Evolutionary conservation across 2,888 invertebrate species (phyloP), one percentile per base, ranked within the genome.

Genomic region (Julus scandinavius): DNA sequence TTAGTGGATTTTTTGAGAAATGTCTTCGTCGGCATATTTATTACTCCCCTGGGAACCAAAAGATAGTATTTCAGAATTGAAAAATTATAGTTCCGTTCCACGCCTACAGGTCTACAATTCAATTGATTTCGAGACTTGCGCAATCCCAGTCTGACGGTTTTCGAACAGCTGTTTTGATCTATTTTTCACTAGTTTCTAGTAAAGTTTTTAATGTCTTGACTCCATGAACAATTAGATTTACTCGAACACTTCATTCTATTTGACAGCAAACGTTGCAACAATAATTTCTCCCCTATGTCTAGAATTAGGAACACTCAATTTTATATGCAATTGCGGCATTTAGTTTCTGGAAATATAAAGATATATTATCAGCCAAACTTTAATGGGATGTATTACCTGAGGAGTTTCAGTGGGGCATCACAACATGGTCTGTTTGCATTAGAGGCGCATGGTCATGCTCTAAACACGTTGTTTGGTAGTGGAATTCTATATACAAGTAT

Each of bases 201-300:
- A 29, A 4, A 20, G 7, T 80, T 80, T 80, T 80, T 38, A 80
- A 80, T 38, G 80, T 80, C 80, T 80, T 38, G 80, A 80, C 38
- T 80, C 38, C 80, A 38, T 80, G 80, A 80, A 13, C 80, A 80
- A 40, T 80, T 40, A 40, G 80, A 80, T 80, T 38, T 80, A 80
- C 80, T 80, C 38, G 38, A 80, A 80, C 80, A 80, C 80, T 80
- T 80, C 80, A 80, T 80, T 80, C 38, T 38, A 15, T 80, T 80
- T 80, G 80, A 80, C 80, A 80, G 15, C 80, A 1, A 38, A 29
- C 20, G 29, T 72, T 29, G 72, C 72, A 29, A 72, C 72, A 9
- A 38, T 80, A 80, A 80, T 80, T 80, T 38, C 3, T 80, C 15
- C 29, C 15, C 29, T 29, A 2, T 29, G 20, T 29, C 72, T 38